A percentile compares a stretch with the other conserved stretches of the same genome.
Conservation (phyloP, 2,797 vertebrate genomes). For the Pangasius djambal region DNA sequence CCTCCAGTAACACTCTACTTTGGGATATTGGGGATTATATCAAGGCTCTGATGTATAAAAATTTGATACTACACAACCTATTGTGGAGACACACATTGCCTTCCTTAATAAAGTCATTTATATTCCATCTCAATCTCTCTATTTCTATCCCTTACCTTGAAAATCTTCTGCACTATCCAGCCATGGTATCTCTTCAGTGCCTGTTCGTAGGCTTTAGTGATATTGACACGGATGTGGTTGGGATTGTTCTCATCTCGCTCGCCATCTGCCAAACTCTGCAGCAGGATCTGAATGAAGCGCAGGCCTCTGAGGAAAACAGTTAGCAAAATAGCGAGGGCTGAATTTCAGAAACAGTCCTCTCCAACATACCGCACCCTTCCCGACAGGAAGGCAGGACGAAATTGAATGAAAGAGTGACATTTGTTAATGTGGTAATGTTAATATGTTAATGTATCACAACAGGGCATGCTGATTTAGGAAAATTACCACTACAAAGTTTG, state of each 20-base stretch:
- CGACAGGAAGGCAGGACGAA: neutral
- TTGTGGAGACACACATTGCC: neutral
- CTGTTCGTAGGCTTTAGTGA: slow-evolving; percentile 92
- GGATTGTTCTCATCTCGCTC: slow-evolving; percentile 89
- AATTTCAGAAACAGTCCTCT: neutral
- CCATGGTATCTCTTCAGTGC: slow-evolving; percentile 91
- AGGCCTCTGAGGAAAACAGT: slow-evolving; percentile 80
- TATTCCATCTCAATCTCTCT: neutral
- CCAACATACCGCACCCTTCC: neutral
- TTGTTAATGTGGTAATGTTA: neutral
- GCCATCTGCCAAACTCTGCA: slow-evolving; percentile 92
- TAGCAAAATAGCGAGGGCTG: neutral
- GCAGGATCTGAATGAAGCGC: slow-evolving; percentile 91
- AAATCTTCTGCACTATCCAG: slow-evolving; percentile 91
- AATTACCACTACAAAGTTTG: neutral
- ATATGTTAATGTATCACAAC: neutral
- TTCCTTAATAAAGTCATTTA: slow-evolving; percentile 6
- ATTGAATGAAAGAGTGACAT: neutral
- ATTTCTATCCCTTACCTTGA: slow-evolving; percentile 76
- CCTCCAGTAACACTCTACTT: neutral
- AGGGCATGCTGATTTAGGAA: neutral
- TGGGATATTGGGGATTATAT: neutral
- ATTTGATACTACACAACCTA: neutral
- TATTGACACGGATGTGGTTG: slow-evolving; percentile 87
- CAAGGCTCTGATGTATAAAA: neutral